These are phyloP conservation scores for Yoshiicerus persimilis DNA, from an alignment of 1,140 invertebrate genomes.

Conservation along the genomic window DNA sequence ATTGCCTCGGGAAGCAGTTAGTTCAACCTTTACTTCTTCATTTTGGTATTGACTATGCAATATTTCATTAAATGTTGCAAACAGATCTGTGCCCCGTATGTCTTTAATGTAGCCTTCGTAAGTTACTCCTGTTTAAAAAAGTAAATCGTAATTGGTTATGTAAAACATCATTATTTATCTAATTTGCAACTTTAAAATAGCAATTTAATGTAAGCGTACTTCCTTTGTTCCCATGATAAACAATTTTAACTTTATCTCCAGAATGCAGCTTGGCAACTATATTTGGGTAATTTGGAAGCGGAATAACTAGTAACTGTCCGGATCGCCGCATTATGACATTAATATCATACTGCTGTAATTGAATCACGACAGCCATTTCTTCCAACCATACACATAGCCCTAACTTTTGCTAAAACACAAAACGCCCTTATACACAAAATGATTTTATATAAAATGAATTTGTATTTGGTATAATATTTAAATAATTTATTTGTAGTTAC, in stretches of 20 bases:
- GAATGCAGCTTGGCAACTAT: background rate
- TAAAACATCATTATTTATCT: background rate
- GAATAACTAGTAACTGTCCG: background rate
- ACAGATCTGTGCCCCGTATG: background rate
- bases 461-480: background rate
- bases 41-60: background rate
- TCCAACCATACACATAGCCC: background rate
- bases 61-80: background rate
- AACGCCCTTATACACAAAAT: too few relatives aligned
- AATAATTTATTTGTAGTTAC: background rate
- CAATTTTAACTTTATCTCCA: background rate
- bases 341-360: background rate
- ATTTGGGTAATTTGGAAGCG: background rate
- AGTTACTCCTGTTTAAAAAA: background rate
- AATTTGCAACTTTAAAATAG: background rate
- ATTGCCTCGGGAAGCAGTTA: background rate
- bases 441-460: background rate
- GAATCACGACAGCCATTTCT: background rate
- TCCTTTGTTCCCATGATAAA: background rate
- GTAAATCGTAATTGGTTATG: background rate
- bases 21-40: background rate
- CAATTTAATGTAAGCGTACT: background rate
- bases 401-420: background rate
- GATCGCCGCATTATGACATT: background rate
- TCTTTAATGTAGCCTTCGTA: background rate